phyloP scores from a whole-genome alignment of 2,113 vertebrate species.

The Clarias batrachus region DNA sequence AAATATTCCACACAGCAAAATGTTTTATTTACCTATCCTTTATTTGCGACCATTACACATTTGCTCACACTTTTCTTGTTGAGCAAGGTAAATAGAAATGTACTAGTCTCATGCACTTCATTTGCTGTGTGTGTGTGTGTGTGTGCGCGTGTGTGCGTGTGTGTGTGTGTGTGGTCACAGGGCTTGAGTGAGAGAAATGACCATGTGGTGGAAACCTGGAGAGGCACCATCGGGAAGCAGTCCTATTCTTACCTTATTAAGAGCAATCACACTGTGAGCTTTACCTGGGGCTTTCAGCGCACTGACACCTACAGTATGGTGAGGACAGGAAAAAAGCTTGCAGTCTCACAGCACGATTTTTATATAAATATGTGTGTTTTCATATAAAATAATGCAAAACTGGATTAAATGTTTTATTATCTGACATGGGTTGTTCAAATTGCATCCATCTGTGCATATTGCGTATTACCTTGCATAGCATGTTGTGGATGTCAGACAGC shows the following conservation, averaged over 20 bases:
- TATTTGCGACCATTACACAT: not conserved
- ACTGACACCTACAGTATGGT: constrained; percentile 71
- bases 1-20: not conserved
- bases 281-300: constrained; percentile 91
- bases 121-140: not conserved
- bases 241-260: constrained; percentile 86
- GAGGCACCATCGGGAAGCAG: constrained; percentile 80
- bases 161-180: constrained; percentile 62
- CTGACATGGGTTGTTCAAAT: no score
- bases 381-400: no score
- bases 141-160: not conserved
- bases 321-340: constrained; percentile 39
- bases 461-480: no score
- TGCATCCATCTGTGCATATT: no score
- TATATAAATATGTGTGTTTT: not conserved
- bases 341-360: not conserved
- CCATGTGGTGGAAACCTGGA: constrained; percentile 83
- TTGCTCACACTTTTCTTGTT: not conserved
- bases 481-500: no score
- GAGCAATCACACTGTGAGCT: constrained; percentile 81
- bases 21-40: not conserved
- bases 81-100: not conserved
- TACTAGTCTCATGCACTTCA: not conserved
- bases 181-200: constrained; percentile 80
- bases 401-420: no score